Base-by-base conservation (phyloP, 2,113 vertebrate species). In the Sinosuthora webbiana region DNA sequence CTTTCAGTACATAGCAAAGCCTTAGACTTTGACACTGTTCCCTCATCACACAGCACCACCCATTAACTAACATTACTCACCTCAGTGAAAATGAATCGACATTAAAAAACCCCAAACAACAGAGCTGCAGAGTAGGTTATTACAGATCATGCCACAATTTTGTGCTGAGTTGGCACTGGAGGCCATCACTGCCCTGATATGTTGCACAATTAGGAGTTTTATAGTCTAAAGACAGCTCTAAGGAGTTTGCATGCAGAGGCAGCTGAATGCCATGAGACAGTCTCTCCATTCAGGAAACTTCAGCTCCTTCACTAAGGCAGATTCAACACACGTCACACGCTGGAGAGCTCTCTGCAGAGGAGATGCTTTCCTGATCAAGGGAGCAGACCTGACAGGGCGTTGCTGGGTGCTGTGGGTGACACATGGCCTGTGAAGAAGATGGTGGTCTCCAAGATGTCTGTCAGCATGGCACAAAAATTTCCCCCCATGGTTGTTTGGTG, bases 251-350 rank as follows among this genome's bases (percentile, higher is more conserved):
- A 11, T 37, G 27, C 55, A 62, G 55, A 77, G 39, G 17, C 20
- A 4, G 37, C 55, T 47, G 64, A 52, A 18, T 15, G 27, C 11
- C 31, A 16, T 0, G 2, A 56, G 56, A 2, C 24, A 56, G 33
- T 25, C 6, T 27, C 57, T 87, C 24, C 22, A 5, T 30, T 37
- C 56, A 41, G 49, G 78, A 76, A 53, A 19, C 9, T 30, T 45
- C 18, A 47, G 21, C 22, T 50, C 60, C 27, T 82, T 60, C 7
- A 2, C 42, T 27, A 3, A 5, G 35, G 33, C 30, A 52, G 25
- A 24, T 21, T 55, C 41, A 56, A 27, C 11, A 8, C 15, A 3
- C 0, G 0, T 28, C 41, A 10, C 8, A 2, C 0, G 1, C 37
- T n/a, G 37, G 24, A 52, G n/a, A 62, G 21, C 25, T 13, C 5